These are phyloP conservation scores for Epistrophe eligans DNA, from an alignment of 2,888 invertebrate genomes.

Conservation along the genomic window DNA sequence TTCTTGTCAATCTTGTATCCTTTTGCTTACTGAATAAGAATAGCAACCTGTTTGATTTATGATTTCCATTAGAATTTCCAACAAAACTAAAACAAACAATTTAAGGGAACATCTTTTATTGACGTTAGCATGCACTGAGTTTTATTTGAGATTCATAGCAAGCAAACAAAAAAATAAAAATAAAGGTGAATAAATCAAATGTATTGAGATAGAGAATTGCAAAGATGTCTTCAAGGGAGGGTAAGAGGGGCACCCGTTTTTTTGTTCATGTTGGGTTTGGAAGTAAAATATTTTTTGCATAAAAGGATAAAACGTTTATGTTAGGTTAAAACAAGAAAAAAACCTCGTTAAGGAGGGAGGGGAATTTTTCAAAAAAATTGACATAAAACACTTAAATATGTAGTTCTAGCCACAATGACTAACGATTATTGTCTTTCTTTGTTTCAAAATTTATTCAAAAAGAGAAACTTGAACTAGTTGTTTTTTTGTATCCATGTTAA, in stretches of 20 bases:
- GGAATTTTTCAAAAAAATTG: too few relatives aligned
- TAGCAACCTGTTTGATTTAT: constrained; percentile 42
- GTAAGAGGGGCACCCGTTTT: not conserved
- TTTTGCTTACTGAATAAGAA: not conserved
- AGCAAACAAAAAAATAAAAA: not conserved
- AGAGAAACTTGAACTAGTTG: not conserved
- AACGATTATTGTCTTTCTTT: too few relatives aligned
- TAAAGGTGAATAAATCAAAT: not conserved
- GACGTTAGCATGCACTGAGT: not conserved
- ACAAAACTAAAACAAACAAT: not conserved
- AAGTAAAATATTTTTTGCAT: too few relatives aligned
- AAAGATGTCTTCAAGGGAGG: not conserved
- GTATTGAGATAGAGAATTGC: not conserved
- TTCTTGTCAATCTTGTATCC: constrained; percentile 10
- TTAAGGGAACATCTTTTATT: not conserved
- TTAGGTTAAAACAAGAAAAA: too few relatives aligned
- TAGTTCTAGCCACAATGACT: too few relatives aligned
- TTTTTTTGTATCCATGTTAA: too few relatives aligned
- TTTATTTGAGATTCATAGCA: not conserved
- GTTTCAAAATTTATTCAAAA: not conserved
- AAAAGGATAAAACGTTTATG: too few relatives aligned
- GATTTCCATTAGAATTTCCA: constrained; percentile 47
- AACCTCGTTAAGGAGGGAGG: too few relatives aligned
- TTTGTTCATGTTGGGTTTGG: too few relatives aligned
- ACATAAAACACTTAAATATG: too few relatives aligned